These are phyloP conservation scores for Blomia tropicalis DNA, from an alignment of 2,888 invertebrate species.

Conservation along the genomic window DNA sequence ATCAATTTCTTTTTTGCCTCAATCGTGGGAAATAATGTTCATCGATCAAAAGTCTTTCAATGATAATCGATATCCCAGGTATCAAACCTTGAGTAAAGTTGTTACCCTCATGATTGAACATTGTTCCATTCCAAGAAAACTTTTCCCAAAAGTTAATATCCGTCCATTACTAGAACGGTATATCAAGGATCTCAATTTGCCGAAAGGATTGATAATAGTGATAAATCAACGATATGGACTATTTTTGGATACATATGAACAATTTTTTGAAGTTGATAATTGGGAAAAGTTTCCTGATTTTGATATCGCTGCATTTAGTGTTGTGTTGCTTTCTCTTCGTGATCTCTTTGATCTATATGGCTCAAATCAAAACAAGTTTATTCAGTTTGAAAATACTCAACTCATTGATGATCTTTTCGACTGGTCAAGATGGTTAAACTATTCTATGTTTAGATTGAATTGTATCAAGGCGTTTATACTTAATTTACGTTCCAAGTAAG, in stretches of 20 bases:
- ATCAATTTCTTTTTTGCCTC: conserved; percentile 3
- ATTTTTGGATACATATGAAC: not conserved
- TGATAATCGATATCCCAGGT: not conserved
- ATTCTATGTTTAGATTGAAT: not conserved
- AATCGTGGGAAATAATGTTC: conserved; percentile 11
- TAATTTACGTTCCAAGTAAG: not conserved
- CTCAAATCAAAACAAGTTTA: not conserved
- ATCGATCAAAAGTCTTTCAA: conserved; percentile 8
- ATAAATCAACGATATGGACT: not conserved
- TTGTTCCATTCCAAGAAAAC: not conserved
- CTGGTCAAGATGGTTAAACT: conserved; percentile 13
- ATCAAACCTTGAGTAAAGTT: not conserved
- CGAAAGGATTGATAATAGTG: conserved; percentile 11
- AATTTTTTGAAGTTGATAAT: not conserved
- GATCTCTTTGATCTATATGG: conserved; percentile 7
- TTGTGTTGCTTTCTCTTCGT: conserved; percentile 1
- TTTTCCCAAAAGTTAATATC: not conserved
- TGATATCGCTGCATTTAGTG: conserved; percentile 3
- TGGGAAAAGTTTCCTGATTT: not conserved
- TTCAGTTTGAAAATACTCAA: not conserved
- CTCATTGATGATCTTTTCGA: not conserved
- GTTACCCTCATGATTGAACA: not conserved
- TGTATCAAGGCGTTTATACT: not conserved
- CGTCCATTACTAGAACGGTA: not conserved
- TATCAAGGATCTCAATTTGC: conserved; percentile 20